phyloP scores from a whole-genome alignment of 2,888 invertebrate species.

The Sinopyrophorus schimmeli region DNA sequence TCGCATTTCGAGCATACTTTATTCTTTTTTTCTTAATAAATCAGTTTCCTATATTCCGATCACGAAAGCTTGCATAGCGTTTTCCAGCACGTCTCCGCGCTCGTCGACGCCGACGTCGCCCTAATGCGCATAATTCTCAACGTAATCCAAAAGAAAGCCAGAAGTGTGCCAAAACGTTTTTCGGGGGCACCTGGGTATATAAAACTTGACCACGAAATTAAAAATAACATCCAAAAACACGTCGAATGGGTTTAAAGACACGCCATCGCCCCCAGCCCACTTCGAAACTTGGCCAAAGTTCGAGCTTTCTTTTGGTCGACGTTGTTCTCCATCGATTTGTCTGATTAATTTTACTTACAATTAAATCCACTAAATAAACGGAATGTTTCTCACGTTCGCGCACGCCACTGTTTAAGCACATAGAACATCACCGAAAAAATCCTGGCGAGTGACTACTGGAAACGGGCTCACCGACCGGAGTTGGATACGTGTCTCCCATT shows the following conservation, averaged over 20 bases:
- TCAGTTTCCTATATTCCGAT: too few relatives aligned
- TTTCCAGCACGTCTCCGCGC: too few relatives aligned
- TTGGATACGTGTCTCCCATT: slow-evolving; percentile 30
- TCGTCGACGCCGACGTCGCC: too few relatives aligned
- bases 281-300: background rate
- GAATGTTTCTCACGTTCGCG: slow-evolving; percentile 24
- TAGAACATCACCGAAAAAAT: slow-evolving; percentile 5
- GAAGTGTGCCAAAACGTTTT: slow-evolving; percentile 5
- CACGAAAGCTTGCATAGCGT: too few relatives aligned
- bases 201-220: slow-evolving; percentile 15
- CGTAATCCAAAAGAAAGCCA: slow-evolving; percentile 15
- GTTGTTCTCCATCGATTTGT: too few relatives aligned
- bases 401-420: slow-evolving; percentile 19
- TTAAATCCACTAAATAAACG: slow-evolving; percentile 25
- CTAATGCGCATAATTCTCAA: too few relatives aligned
- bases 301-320: slow-evolving; percentile 6
- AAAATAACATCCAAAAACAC: slow-evolving; percentile 8
- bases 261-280: slow-evolving; percentile 11
- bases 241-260: slow-evolving; percentile 10
- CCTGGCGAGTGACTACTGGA: slow-evolving; percentile 22
- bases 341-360: slow-evolving; percentile 28
- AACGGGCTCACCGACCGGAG: slow-evolving; percentile 32
- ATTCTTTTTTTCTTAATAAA: too few relatives aligned
- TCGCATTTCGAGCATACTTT: too few relatives aligned
- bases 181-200: slow-evolving; percentile 10